These are phyloP conservation scores for Hypotaenidia philippensis DNA, from an alignment of 2,797 vertebrate species.

Conservation along the genomic window DNA sequence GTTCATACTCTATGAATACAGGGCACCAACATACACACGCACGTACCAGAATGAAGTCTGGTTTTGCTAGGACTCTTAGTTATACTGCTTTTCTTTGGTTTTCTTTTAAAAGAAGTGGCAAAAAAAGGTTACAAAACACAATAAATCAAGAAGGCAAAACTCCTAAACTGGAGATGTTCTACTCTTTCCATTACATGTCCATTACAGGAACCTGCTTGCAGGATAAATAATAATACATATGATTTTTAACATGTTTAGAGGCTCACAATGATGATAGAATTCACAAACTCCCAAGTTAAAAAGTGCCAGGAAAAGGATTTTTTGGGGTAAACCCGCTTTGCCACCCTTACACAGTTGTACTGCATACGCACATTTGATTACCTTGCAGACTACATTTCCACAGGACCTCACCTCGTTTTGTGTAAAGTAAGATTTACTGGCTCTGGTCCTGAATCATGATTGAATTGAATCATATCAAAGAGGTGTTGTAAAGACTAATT, in stretches of 20 bases:
- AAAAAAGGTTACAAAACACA: not conserved
- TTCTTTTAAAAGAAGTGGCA: not conserved
- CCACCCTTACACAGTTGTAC: not conserved
- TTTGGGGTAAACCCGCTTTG: not conserved
- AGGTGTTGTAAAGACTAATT: not conserved
- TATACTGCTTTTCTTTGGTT: not conserved
- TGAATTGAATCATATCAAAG: not conserved
- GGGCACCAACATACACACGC: rapidly evolving
- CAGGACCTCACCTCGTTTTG: not conserved
- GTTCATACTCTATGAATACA: rapidly evolving
- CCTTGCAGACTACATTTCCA: not conserved
- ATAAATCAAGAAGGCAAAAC: not conserved
- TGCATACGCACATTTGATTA: not conserved
- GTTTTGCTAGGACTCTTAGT: not conserved
- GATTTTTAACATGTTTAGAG: not conserved
- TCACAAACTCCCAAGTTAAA: not conserved
- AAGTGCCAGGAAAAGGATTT: not conserved
- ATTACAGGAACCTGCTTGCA: not conserved
- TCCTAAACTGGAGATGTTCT: not conserved
- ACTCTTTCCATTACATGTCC: not conserved
- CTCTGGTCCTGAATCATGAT: not conserved
- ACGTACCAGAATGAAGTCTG: not conserved
- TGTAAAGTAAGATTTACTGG: not conserved
- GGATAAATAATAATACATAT: rapidly evolving
- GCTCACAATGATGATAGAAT: not conserved